Percentiles rank a stretch among this genome's conserved stretches.
phyloP scores from a whole-genome alignment of 2,797 vertebrate genomes.

The Melanitta fusca region DNA sequence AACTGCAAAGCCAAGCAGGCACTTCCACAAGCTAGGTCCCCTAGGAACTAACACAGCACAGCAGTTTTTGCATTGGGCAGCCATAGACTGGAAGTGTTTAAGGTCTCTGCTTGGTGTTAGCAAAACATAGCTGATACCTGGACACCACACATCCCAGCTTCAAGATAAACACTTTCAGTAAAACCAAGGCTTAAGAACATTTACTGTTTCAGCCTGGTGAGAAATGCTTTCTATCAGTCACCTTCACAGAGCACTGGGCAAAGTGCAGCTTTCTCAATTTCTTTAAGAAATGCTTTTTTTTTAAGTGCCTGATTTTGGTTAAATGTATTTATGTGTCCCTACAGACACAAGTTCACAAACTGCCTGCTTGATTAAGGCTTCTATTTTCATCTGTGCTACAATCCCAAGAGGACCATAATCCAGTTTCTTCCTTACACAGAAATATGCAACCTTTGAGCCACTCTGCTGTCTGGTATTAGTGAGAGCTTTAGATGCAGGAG shows the following conservation, averaged over 20 bases:
- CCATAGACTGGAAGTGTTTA: background rate
- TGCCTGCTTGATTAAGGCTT: background rate
- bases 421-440: background rate
- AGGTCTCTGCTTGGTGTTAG: background rate
- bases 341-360: background rate
- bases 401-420: background rate
- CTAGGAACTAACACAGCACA: background rate
- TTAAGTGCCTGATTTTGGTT: constrained; percentile 18
- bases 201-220: background rate
- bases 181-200: background rate
- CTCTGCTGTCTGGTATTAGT: background rate
- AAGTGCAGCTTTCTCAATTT: constrained; percentile 1
- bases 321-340: background rate
- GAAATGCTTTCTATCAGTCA: background rate
- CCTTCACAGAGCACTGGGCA: background rate
- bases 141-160: background rate
- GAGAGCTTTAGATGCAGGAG: background rate
- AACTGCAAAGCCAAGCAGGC: background rate
- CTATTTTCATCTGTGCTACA: constrained; percentile 12
- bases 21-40: background rate
- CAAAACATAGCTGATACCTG: background rate
- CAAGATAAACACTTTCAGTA: background rate
- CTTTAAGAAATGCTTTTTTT: background rate
- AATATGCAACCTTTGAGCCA: background rate
- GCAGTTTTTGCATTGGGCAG: background rate